Percentiles rank a stretch among this genome's conserved stretches.
These are phyloP conservation scores for Pocillopora meandrina DNA, from an alignment of 92 coral and sea anemone genomes.

Conservation along the genomic window DNA sequence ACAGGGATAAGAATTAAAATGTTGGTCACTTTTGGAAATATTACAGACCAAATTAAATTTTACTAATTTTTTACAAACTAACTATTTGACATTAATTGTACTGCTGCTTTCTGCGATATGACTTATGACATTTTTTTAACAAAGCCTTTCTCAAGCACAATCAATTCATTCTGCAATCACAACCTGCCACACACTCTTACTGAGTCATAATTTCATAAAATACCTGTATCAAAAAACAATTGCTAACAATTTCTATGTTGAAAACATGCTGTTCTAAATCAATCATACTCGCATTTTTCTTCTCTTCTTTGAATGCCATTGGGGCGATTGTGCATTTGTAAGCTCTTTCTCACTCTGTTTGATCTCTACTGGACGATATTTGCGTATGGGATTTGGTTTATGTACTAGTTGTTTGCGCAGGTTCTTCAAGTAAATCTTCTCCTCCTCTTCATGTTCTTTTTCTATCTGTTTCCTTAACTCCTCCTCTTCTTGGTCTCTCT, in stretches of 20 bases:
- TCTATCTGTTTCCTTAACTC: conserved; percentile 64
- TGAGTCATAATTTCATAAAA: background rate
- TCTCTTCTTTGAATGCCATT: conserved; percentile 77
- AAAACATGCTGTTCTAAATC: too few species aligned
- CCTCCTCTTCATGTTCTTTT: conserved; percentile 80
- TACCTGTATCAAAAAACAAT: background rate
- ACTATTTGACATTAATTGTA: background rate
- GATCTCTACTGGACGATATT: conserved; percentile 67
- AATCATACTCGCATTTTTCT: conserved; percentile 57
- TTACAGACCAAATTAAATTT: background rate
- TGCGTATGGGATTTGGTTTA: conserved; percentile 88
- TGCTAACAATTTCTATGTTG: too few species aligned
- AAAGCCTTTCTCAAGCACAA: background rate
- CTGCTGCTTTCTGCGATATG: too few species aligned
- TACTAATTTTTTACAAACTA: background rate
- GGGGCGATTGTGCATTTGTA: conserved; percentile 85
- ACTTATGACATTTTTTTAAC: too few species aligned
- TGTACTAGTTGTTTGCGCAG: conserved; percentile 91
- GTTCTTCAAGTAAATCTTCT: conserved; percentile 51
- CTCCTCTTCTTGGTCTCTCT: conserved; percentile 71
- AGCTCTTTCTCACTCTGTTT: conserved; percentile 76
- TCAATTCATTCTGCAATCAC: background rate
- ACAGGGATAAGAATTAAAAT: conserved; percentile 8
- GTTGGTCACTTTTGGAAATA: background rate
- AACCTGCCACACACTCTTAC: background rate